phyloP scores from a whole-genome alignment of 2,797 vertebrate species.

The Danio albolineatus region DNA sequence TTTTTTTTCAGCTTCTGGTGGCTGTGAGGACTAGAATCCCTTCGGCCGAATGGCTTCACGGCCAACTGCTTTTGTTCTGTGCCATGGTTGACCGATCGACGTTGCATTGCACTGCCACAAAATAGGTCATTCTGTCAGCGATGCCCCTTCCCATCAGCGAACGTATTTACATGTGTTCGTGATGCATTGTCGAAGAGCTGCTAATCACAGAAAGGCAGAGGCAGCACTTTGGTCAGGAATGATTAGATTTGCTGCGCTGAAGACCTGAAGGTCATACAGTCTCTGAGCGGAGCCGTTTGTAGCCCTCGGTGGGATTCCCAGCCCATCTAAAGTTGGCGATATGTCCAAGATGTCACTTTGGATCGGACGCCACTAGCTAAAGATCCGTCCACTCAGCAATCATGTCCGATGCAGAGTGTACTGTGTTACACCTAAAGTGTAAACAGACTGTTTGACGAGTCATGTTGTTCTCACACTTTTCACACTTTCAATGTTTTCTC shows the following conservation, averaged over 20 bases:
- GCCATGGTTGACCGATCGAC: conserved; percentile 50
- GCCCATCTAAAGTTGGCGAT: conserved; percentile 47
- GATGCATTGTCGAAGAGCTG: conserved; percentile 59
- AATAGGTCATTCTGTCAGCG: conserved; percentile 60
- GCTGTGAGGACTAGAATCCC: conserved; percentile 40
- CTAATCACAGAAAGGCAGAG: conserved; percentile 70
- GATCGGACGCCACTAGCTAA: conserved; percentile 29
- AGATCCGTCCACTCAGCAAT: conserved; percentile 58
- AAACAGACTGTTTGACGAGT: conserved; percentile 5
- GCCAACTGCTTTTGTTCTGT: conserved; percentile 46
- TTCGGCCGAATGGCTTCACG: conserved; percentile 46
- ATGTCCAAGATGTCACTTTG: conserved; percentile 46
- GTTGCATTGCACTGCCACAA: conserved; percentile 22
- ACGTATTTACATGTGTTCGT: conserved; percentile 50
- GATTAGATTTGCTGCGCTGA: conserved; percentile 74
- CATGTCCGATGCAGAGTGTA: conserved; percentile 21
- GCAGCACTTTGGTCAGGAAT: conserved; percentile 78
- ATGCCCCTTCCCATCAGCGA: conserved; percentile 32
- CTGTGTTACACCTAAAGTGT: conserved; percentile 37
- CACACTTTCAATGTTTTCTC: neutral
- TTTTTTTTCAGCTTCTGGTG: conserved; percentile 53
- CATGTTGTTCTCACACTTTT: neutral
- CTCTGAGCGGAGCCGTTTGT: conserved; percentile 24
- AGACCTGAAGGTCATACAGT: conserved; percentile 72
- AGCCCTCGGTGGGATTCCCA: conserved; percentile 48